A percentile compares a stretch with the other conserved stretches of the same genome.
These are phyloP conservation scores for Austrolebias charrua DNA, from an alignment of 2,797 vertebrate genomes.

Conservation along the genomic window DNA sequence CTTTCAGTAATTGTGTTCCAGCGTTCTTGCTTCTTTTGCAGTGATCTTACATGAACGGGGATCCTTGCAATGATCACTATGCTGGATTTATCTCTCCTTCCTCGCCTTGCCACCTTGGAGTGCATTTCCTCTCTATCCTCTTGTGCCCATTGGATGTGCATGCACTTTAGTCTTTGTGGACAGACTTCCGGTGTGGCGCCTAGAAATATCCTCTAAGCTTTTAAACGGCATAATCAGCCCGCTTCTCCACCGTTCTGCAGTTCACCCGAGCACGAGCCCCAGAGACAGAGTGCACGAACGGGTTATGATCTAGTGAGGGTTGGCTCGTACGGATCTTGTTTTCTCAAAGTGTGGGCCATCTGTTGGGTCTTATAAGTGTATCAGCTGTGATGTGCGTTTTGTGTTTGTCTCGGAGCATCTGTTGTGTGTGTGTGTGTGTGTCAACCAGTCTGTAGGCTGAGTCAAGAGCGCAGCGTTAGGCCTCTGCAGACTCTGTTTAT, in stretches of 20 bases:
- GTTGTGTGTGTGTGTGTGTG: slow-evolving; percentile 39
- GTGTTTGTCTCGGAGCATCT: slow-evolving; percentile 41
- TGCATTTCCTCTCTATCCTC: slow-evolving; percentile 11
- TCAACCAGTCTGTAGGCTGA: slow-evolving; percentile 32
- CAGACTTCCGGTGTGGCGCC: slow-evolving; percentile 40
- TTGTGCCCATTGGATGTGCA: slow-evolving; percentile 17
- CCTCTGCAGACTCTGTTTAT: slow-evolving; percentile 29
- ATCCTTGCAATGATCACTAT: slow-evolving; percentile 19
- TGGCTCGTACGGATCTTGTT: slow-evolving; percentile 16
- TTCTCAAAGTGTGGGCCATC: slow-evolving; percentile 19
- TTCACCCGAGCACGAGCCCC: slow-evolving; percentile 22
- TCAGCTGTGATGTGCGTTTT: slow-evolving; percentile 36
- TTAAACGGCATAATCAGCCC: slow-evolving; percentile 53
- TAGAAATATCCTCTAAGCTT: slow-evolving; percentile 57
- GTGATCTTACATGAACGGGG: slow-evolving; percentile 8
- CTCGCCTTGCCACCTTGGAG: not conserved
- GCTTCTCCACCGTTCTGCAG: slow-evolving; percentile 15
- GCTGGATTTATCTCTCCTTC: slow-evolving; percentile 27
- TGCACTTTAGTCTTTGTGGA: slow-evolving; percentile 44
- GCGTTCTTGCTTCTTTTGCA: slow-evolving; percentile 7
- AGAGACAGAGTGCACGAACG: slow-evolving; percentile 29
- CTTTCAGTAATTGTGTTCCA: slow-evolving; percentile 25
- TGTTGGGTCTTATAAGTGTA: slow-evolving; percentile 29
- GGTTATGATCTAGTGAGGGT: slow-evolving; percentile 33
- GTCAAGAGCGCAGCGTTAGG: slow-evolving; percentile 30